Base-by-base conservation (phyloP, 2,797 vertebrate genomes). In the Ctenochaetus hawaiiensis region DNA sequence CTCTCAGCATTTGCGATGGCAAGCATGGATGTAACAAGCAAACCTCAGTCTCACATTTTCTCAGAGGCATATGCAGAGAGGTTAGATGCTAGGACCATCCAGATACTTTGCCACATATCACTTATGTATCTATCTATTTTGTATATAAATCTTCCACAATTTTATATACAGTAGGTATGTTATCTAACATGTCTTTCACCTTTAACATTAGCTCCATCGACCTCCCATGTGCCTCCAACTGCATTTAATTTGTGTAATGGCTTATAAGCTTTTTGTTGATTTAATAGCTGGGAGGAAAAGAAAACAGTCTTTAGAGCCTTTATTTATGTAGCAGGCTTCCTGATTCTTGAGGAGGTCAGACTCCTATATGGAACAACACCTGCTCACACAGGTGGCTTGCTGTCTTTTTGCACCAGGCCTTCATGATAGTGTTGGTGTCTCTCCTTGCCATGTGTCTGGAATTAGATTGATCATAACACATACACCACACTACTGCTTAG, bases 11-110 rank as follows among this genome's bases (percentile, higher is more conserved):
- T 93, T 17, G 41, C 41, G n/a, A 74, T 88, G 84, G 85, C 83
- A 80, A 87, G 75, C 71, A 56, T 83, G 86, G 84, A 90, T 62
- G 44, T 83, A 86, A 85, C 84, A 77, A 89, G 89, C 80, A 67
- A 84, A 74, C 71, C 82, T 82, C 62, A 43, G 62, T 84, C 67
- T 82, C 70, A 52, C 54, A 78, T 75, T 84, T 64, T 85, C 60
- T 82, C 72, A 72, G 67, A 78, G 78, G 74, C 79, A 77, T 81
- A 81, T 83, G 83, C 71, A 81, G 64, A 57, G 30, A 76, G 45
- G n/a, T 57, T 59, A 62, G 79, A 87, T 77, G 67, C 23, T 48
- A 52, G 44, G 57, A 57, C 49, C 34, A 43, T 63, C 72, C 68
- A 57, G 22, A 71, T 77, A 68, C 82, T 57, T 71, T 49, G 20